A percentile compares a stretch with the other conserved stretches of the same genome.
phyloP scores from a whole-genome alignment of 2,113 vertebrate genomes.

The Pseudonaja textilis region DNA sequence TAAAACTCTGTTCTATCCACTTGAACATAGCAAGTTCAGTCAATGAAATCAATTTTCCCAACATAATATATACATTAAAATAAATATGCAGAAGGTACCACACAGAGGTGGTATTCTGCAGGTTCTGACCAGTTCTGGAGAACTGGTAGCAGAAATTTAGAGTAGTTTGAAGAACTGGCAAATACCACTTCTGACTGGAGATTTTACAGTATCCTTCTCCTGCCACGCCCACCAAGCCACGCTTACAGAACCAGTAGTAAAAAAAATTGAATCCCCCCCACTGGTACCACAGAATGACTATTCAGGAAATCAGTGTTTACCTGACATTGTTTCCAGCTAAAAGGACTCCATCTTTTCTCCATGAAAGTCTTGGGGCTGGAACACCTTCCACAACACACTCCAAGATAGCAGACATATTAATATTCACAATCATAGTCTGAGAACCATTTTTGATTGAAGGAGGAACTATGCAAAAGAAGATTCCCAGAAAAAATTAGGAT shows the following conservation, averaged over 20 bases:
- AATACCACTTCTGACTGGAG: no score
- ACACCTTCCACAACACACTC: slow-evolving; percentile 84
- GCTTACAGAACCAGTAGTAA: no score
- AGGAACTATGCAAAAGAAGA: slow-evolving; percentile 73
- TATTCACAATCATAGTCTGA: slow-evolving; percentile 66
- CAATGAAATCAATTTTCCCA: background rate
- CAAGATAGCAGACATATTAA: slow-evolving; percentile 74
- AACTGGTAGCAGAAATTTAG: no score
- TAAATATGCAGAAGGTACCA: background rate
- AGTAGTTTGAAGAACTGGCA: no score
- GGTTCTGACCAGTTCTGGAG: no score
- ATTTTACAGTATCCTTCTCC: no score
- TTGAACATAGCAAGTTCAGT: background rate
- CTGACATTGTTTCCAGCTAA: slow-evolving; percentile 77
- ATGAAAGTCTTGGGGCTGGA: slow-evolving; percentile 84
- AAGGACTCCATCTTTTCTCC: slow-evolving; percentile 91
- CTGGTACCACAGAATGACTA: background rate
- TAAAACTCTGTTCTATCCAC: background rate
- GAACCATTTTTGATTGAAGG: slow-evolving; percentile 80
- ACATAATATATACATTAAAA: background rate
- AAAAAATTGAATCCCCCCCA: no score
- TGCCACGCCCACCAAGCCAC: no score
- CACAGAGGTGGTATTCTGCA: background rate
- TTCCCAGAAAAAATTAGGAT: background rate
- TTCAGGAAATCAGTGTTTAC: slow-evolving; percentile 58